These are phyloP conservation scores for Octodon degus DNA, from an alignment of 2,113 vertebrate genomes.

Conservation along the genomic window DNA sequence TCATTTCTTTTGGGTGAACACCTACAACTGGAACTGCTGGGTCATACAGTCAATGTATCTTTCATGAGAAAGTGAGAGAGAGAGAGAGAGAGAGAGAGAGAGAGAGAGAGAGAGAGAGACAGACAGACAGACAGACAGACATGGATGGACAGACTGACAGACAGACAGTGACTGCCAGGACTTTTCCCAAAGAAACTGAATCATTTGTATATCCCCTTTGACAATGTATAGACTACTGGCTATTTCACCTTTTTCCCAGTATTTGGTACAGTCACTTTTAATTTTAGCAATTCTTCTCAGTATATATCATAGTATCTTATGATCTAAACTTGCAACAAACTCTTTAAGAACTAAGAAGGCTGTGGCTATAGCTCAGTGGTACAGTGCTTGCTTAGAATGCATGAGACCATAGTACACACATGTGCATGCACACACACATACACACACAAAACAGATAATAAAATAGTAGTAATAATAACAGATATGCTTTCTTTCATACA, in stretches of 20 bases:
- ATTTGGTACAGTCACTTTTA: neutral
- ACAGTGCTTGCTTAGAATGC: neutral
- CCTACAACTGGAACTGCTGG: slow-evolving; percentile 4
- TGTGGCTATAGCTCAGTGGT: neutral
- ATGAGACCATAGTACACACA: neutral
- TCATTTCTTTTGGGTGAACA: slow-evolving; percentile 28
- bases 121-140: too few species aligned
- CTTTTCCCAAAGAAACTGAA: neutral
- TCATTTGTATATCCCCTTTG: neutral
- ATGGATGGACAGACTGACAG: too few species aligned
- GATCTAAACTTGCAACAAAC: slow-evolving; percentile 30
- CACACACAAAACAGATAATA: neutral
- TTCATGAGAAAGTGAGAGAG: neutral
- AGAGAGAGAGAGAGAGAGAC: too few species aligned
- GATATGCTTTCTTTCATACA: neutral
- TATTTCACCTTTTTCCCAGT: neutral
- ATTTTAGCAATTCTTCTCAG: slow-evolving; percentile 1
- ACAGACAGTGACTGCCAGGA: neutral
- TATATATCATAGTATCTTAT: neutral
- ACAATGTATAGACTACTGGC: neutral
- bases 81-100: neutral
- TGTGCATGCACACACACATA: neutral
- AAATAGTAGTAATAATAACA: neutral
- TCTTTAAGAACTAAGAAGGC: neutral
- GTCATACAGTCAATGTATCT: neutral